Base-by-base conservation (phyloP, 1,140 invertebrate genomes). In the Tenebrio molitor region DNA sequence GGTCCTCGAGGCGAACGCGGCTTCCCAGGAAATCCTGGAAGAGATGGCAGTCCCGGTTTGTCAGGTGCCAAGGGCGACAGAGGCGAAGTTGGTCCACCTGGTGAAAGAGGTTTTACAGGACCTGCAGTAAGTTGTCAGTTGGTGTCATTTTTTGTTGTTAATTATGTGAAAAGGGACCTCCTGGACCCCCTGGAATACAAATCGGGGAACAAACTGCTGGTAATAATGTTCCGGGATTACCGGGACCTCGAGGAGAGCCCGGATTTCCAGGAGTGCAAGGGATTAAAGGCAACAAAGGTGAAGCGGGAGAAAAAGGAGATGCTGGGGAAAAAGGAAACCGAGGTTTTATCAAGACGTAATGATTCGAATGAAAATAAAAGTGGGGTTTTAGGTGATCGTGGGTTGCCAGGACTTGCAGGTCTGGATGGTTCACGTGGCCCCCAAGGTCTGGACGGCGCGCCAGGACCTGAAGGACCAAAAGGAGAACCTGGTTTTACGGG, bases 201-300 rank as follows among this genome's bases (percentile, higher is more conserved):
- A 50, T 72, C 15, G 74, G 66, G 10, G 44, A 74, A 10, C 72
- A 70, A 36, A 75, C 64, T 8, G 41, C 23, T 10, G 14, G 68
- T 3, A 76, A 77, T 29, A 29, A 29, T 6, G 82, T 80, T 29
- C 71, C 75, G 4, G 84, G 83, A 29, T 75, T 75, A 6, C 77
- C 72, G 21, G 85, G 83, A 21, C 76, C 77, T 12, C 15, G 78
- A 66, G 81, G 87, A 74, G 58, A 80, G 75, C 68, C 80, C 76
- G 79, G 87, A 77, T 79, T 82, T 62, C 82, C 78, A 5, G 84
- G 87, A 75, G 46, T 79, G 19, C 71, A 77, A 2, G 87, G 86
- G 12, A 76, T 80, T 2, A 83, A 85, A 15, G 88, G 87, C 15
- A 65, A 66, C 5, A 81, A 81, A 69, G 87, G 87, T 17, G 76